Percentiles rank a stretch among this genome's conserved stretches.
These are phyloP conservation scores for Operophtera brumata DNA, from an alignment of 2,888 invertebrate species.

Conservation along the genomic window DNA sequence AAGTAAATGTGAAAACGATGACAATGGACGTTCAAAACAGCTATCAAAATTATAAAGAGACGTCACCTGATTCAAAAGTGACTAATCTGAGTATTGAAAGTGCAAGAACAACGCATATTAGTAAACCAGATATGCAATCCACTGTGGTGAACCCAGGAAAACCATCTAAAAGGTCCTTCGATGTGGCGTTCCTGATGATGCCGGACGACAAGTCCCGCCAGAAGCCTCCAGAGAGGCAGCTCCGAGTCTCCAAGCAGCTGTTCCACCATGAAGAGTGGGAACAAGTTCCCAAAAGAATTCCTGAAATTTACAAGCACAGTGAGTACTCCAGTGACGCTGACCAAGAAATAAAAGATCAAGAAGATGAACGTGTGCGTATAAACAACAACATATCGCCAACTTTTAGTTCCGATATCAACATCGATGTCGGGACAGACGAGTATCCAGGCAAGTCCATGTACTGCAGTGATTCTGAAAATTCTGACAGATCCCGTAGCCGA, in stretches of 20 bases:
- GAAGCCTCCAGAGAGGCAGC: slow-evolving; percentile 80
- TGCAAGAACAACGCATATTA: slow-evolving; percentile 72
- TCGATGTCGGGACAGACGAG: slow-evolving; percentile 77
- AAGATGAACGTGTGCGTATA: slow-evolving; percentile 65
- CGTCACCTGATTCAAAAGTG: slow-evolving; percentile 74
- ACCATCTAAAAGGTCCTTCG: slow-evolving; percentile 89
- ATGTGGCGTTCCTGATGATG: slow-evolving; percentile 94
- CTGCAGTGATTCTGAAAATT: slow-evolving; percentile 76
- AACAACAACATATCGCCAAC: slow-evolving; percentile 75
- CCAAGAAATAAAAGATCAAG: slow-evolving; percentile 63
- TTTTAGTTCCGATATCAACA: slow-evolving; percentile 74
- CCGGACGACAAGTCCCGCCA: slow-evolving; percentile 90
- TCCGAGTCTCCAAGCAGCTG: slow-evolving; percentile 75
- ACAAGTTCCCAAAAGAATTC: slow-evolving; percentile 63
- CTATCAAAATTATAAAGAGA: slow-evolving; percentile 74
- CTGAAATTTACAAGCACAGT: slow-evolving; percentile 71
- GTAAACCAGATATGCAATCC: slow-evolving; percentile 65
- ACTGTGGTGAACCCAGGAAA: slow-evolving; percentile 60
- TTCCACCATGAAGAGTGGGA: slow-evolving; percentile 75
- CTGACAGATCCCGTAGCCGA: slow-evolving; percentile 73
- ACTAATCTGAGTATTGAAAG: slow-evolving; percentile 70
- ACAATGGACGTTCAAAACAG: slow-evolving; percentile 85
- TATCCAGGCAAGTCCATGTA: slow-evolving; percentile 73
- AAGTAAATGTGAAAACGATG: slow-evolving; percentile 79
- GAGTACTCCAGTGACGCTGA: slow-evolving; percentile 66